Evolutionary conservation across 1,140 invertebrate genomes (phyloP).

Genomic region (Aphis craccivora): DNA sequence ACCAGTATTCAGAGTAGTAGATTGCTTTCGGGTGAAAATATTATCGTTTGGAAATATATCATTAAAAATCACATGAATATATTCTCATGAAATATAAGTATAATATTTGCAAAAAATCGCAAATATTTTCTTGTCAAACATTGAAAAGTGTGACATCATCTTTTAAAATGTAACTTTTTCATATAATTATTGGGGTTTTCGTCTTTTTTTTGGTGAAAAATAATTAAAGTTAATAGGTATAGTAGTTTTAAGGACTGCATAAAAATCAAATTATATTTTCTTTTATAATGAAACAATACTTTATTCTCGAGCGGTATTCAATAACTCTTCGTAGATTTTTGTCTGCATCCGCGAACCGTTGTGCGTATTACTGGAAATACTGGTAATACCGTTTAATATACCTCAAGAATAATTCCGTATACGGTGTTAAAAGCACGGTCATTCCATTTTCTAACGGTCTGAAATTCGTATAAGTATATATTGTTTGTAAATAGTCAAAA

Average conservation of each 20-base stretch:
- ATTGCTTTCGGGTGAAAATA: background rate
- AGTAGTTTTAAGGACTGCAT: background rate
- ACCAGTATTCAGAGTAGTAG: background rate
- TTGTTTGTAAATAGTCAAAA: too few species aligned
- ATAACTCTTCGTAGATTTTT: background rate
- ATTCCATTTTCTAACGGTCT: background rate
- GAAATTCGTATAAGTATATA: background rate
- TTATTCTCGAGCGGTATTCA: background rate
- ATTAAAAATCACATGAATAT: background rate
- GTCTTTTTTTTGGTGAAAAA: background rate
- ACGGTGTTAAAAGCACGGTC: background rate
- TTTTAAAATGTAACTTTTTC: background rate
- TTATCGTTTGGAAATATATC: background rate
- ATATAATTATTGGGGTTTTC: background rate
- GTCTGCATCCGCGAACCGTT: background rate
- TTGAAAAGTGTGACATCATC: background rate
- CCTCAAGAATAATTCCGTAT: background rate
- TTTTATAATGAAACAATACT: background rate
- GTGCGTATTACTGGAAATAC: conserved; percentile 37
- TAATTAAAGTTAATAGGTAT: background rate
- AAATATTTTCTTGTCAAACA: background rate
- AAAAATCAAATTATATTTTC: background rate
- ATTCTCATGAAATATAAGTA: background rate
- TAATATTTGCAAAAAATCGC: too few species aligned
- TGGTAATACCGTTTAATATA: conserved; percentile 37